Evolutionary conservation across 2,113 vertebrate species (phyloP).

Genomic region (Elaphurus davidianus): DNA sequence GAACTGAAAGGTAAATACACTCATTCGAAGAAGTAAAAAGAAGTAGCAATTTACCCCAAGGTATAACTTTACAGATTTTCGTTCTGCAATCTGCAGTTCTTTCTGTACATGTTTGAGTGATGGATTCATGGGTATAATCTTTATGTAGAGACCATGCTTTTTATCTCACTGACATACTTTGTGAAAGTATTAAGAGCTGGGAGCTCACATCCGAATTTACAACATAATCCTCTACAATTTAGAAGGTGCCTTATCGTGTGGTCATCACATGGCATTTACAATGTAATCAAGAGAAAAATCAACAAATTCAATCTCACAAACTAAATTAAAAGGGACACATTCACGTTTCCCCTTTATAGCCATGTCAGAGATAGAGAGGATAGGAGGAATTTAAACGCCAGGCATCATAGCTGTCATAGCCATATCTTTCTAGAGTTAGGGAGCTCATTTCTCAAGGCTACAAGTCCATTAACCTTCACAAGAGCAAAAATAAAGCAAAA

Average conservation of each 20-base stretch:
- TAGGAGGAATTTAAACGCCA: constrained; percentile 3
- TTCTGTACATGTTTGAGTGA: constrained; percentile 32
- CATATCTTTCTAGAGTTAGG: constrained; percentile 4
- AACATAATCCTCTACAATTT: constrained; percentile 35
- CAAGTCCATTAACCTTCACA: constrained; percentile 58
- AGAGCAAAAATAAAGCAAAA: constrained; percentile 58
- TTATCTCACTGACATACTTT: constrained; percentile 11
- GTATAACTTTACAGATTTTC: background rate
- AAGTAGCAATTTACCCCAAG: background rate
- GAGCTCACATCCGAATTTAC: constrained; percentile 21
- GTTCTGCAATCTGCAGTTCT: constrained; percentile 36
- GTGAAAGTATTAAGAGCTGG: background rate
- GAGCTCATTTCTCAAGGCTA: constrained; percentile 32
- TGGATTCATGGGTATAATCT: constrained; percentile 39
- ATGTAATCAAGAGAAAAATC: constrained; percentile 47
- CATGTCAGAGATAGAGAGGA: constrained; percentile 35
- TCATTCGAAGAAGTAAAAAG: background rate
- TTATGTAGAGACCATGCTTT: background rate
- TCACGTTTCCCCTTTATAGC: constrained; percentile 38
- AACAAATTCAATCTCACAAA: constrained; percentile 49
- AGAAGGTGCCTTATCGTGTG: background rate
- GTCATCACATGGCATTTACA: constrained; percentile 5
- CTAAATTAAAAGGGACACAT: constrained; percentile 46
- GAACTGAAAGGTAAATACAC: background rate
- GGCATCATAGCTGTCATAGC: background rate